A percentile compares a stretch with the other conserved stretches of the same genome.
Evolutionary conservation across 2,888 invertebrate genomes (phyloP).

Genomic region (Smittia aterrima): DNA sequence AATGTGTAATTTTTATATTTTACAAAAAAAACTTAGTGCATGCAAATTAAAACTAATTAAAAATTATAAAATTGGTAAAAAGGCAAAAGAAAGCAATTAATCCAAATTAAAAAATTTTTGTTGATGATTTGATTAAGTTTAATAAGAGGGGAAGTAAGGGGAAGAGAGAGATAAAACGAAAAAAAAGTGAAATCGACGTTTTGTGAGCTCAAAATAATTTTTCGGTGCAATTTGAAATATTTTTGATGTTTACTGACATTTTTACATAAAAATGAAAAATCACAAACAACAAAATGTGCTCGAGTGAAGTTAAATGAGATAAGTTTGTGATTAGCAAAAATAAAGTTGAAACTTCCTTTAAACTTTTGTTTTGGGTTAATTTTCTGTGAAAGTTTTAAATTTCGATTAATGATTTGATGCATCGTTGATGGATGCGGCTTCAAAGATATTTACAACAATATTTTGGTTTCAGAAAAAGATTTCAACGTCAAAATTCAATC

Average conservation of each 20-base stretch:
- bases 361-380: no score
- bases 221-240: not conserved
- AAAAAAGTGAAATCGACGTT: not conserved
- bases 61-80: not conserved
- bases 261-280: not conserved
- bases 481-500: not conserved
- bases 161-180: not conserved
- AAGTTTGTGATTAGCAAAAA: not conserved
- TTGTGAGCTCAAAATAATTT: not conserved
- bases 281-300: not conserved
- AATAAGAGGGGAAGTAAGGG: not conserved
- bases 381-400: not conserved
- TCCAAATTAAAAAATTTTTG: not conserved
- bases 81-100: not conserved
- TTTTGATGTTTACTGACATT: not conserved
- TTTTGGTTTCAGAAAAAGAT: not conserved
- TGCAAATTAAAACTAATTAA: slow-evolving; percentile 18
- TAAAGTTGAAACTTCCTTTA: no score
- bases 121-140: not conserved
- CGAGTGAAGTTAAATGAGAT: not conserved
- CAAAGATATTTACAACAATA: not conserved
- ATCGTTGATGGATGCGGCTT: not conserved
- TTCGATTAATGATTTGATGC: not conserved
- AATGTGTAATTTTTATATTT: not conserved
- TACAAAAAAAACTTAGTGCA: slow-evolving; percentile 13